Percentiles rank a stretch among this genome's conserved stretches.
Evolutionary conservation across 2,113 vertebrate species (phyloP).

Genomic region (Rhipidura dahli): DNA sequence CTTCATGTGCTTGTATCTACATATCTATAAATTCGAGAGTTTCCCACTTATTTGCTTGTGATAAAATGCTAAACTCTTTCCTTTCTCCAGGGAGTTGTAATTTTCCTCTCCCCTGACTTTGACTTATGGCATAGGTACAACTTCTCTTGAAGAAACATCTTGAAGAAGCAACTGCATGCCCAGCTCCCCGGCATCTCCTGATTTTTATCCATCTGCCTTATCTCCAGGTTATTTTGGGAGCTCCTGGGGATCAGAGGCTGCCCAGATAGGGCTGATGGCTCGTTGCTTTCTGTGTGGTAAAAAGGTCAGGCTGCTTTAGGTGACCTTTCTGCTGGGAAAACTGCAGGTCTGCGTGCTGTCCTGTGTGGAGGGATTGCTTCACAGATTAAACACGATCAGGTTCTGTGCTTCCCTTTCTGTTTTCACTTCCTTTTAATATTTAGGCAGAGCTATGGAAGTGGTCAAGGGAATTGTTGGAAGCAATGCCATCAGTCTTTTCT

Average conservation of each 20-base stretch:
- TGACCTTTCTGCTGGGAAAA: not conserved
- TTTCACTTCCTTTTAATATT: not conserved
- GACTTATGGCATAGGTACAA: not conserved
- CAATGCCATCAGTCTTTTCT: not conserved
- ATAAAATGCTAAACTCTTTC: not conserved
- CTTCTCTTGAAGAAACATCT: not conserved
- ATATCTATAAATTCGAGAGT: not conserved
- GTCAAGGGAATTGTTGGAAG: not conserved
- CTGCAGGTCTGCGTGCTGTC: not conserved
- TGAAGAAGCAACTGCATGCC: not conserved
- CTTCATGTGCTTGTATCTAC: not conserved
- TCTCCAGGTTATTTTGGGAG: conserved; percentile 19
- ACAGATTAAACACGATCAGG: not conserved
- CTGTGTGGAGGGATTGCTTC: not conserved
- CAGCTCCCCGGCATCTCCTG: not conserved
- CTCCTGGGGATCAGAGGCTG: not conserved
- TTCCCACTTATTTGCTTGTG: not conserved
- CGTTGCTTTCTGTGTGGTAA: not conserved
- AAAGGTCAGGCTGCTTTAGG: conserved; percentile 6
- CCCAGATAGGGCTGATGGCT: not conserved
- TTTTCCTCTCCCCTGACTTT: not conserved
- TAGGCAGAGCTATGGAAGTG: not conserved
- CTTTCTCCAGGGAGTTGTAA: not conserved
- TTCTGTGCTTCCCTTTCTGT: not conserved
- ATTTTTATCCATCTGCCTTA: not conserved